phyloP scores from a whole-genome alignment of 2,113 vertebrate genomes.

The Hippopotamus amphibius region DNA sequence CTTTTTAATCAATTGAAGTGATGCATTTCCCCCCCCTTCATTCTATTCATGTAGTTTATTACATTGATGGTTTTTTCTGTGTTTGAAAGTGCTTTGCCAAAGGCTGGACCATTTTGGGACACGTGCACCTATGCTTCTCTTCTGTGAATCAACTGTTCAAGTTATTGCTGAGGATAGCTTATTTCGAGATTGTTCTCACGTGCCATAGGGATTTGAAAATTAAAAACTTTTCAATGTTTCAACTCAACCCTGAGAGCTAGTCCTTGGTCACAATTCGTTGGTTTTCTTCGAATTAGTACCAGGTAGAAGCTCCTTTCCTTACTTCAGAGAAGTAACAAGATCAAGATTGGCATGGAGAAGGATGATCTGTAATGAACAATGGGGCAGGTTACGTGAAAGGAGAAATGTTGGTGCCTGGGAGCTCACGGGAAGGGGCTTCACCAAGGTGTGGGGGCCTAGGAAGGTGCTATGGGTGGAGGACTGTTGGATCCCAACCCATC shows the following conservation, averaged over 20 bases:
- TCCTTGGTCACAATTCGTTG: neutral
- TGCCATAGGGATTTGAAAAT: neutral
- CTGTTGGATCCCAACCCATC: neutral
- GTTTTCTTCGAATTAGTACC: neutral
- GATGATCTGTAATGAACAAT: neutral
- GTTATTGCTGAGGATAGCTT: neutral
- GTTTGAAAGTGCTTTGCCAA: neutral
- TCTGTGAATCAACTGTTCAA: neutral
- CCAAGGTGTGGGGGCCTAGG: neutral
- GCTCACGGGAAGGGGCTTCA: neutral
- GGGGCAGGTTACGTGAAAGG: neutral
- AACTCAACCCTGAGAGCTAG: neutral
- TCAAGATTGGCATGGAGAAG: neutral
- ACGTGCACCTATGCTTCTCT: neutral
- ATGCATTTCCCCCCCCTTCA: fast-evolving
- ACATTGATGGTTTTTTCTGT: neutral
- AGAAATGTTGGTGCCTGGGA: neutral
- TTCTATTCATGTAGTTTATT: neutral
- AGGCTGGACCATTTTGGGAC: neutral
- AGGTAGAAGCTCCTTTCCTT: neutral
- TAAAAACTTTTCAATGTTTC: neutral
- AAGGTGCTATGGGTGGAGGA: neutral
- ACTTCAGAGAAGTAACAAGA: conserved; percentile 5
- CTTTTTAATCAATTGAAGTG: neutral
- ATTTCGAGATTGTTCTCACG: conserved; percentile 27